Conservation (phyloP, 2,888 invertebrate genomes). For the Nomada ruficornis region DNA sequence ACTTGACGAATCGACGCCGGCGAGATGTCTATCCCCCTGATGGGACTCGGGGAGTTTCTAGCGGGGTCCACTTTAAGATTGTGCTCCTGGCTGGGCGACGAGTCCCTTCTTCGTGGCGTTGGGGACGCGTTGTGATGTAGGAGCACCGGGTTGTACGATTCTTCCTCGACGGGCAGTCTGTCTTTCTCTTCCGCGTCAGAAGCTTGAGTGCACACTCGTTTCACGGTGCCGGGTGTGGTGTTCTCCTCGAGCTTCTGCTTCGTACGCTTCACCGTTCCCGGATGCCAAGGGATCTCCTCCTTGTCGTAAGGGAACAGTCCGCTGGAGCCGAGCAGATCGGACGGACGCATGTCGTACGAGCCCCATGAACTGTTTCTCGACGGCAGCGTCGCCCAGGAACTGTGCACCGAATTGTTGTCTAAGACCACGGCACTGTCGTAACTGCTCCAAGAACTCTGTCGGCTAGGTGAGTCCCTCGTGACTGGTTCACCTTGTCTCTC, state of each 20-base stretch:
- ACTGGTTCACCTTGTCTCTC: conserved; percentile 83
- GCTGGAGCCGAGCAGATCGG: conserved; percentile 81
- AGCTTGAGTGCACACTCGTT: conserved; percentile 81
- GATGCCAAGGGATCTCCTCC: conserved; percentile 88
- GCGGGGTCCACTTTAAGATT: conserved; percentile 61
- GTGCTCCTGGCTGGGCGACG: conserved; percentile 65
- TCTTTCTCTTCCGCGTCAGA: conserved; percentile 76
- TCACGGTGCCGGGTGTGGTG: conserved; percentile 81
- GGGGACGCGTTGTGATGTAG: conserved; percentile 81
- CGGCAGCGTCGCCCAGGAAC: conserved; percentile 91
- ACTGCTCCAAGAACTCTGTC: conserved; percentile 92
- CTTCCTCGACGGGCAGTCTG: conserved; percentile 77
- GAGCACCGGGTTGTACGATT: conserved; percentile 80
- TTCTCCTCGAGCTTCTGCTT: conserved; percentile 89
- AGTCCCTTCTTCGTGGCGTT: conserved; percentile 76
- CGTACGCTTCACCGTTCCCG: conserved; percentile 89
- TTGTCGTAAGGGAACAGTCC: conserved; percentile 86
- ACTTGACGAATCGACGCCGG: conserved; percentile 70
- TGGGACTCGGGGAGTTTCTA: conserved; percentile 66
- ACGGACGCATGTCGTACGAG: conserved; percentile 88
- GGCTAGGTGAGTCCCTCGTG: conserved; percentile 86
- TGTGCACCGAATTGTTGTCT: conserved; percentile 90
- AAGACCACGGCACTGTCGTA: conserved; percentile 91
- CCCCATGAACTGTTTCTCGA: conserved; percentile 90
- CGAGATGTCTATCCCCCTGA: conserved; percentile 75